Percentiles rank a stretch among this genome's conserved stretches.
Evolutionary conservation across 1,140 invertebrate species (phyloP).

Genomic region (Drosophila malerkotliana): DNA sequence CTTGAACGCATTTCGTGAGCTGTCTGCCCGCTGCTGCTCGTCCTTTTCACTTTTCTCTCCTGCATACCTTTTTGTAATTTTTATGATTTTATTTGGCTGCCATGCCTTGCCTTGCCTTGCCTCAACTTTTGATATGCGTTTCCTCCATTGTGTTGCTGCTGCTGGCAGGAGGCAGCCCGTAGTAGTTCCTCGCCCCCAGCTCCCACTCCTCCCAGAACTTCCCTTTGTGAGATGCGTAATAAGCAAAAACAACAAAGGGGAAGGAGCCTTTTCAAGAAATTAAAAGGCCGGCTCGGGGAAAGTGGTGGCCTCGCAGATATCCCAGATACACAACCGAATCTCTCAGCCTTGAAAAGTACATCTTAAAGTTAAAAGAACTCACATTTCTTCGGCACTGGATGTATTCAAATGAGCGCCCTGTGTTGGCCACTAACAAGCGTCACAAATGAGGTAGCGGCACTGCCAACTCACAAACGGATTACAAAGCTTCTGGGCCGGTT

Average conservation of each 20-base stretch:
- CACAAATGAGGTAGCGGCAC: conserved; percentile 56
- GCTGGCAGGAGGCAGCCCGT: conserved; percentile 32
- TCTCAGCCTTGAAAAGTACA: conserved; percentile 14
- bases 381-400: no score
- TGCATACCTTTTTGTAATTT: conserved; percentile 77
- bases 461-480: not conserved
- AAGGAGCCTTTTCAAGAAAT: conserved; percentile 73
- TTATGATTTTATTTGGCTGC: conserved; percentile 75
- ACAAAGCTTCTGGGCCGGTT: conserved; percentile 28
- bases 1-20: conserved; percentile 75
- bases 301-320: not conserved
- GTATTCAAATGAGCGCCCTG: no score
- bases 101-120: conserved; percentile 11
- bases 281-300: conserved; percentile 62
- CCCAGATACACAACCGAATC: conserved; percentile 40
- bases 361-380: no score
- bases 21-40: conserved; percentile 38
- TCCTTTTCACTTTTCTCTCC: conserved; percentile 43
- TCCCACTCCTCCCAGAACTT: conserved; percentile 29
- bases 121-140: conserved; percentile 57
- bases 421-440: conserved; percentile 37
- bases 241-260: conserved; percentile 41
- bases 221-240: conserved; percentile 56
- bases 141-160: conserved; percentile 78
- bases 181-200: conserved; percentile 32